Conservation (phyloP, 2,113 vertebrate species). For the Eonycteris spelaea region DNA sequence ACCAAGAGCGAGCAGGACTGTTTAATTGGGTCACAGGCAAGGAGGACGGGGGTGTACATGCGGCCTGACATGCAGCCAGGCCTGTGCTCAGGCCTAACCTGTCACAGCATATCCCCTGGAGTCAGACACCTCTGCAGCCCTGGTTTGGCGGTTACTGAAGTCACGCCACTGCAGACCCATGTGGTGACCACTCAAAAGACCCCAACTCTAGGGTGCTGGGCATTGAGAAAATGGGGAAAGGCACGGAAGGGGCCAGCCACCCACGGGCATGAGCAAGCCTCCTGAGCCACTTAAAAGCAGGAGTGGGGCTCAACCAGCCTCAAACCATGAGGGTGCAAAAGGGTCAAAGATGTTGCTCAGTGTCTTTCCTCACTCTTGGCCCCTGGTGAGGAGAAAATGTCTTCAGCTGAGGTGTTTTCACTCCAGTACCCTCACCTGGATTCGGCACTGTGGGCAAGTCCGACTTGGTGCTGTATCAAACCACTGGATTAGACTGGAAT, state of each 20-base stretch:
- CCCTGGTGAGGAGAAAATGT: not conserved
- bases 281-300: not conserved
- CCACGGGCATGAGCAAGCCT: not conserved
- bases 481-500: slow-evolving; percentile 92
- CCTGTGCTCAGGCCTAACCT: not conserved
- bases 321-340: not conserved
- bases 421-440: slow-evolving; percentile 85
- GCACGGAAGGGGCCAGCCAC: slow-evolving; percentile 44
- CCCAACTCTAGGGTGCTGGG: slow-evolving; percentile 64
- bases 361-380: not conserved
- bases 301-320: not conserved
- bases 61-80: not conserved
- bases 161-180: slow-evolving; percentile 74
- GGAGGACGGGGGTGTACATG: not conserved
- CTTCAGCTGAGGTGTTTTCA: not conserved
- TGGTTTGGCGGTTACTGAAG: slow-evolving; percentile 78
- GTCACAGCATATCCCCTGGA: not conserved
- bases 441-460: slow-evolving; percentile 95
- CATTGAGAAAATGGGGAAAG: slow-evolving; percentile 71
- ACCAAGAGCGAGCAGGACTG: not conserved
- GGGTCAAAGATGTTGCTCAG: not conserved
- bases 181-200: slow-evolving; percentile 74
- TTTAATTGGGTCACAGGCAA: not conserved
- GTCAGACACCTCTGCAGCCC: not conserved
- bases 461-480: slow-evolving; percentile 93